Base-by-base conservation (phyloP, 2,888 invertebrate species). In the Agonopterix heracliana region DNA sequence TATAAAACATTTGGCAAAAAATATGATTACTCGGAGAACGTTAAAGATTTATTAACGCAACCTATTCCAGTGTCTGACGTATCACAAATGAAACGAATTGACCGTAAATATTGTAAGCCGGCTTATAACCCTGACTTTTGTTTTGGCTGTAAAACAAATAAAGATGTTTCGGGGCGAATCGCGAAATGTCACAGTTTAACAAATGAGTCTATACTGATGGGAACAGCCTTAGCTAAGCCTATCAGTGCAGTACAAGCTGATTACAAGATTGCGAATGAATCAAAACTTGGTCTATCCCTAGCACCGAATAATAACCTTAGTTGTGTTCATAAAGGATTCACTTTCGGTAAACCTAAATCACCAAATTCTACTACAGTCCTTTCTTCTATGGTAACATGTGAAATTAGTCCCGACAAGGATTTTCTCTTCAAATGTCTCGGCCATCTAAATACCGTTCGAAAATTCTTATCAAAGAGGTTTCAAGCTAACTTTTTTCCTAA, bases 241-340 rank as follows among this genome's bases (percentile, higher is more conserved):
- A 55, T 73, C 1, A 72, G 59, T 51, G 59, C 63, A 50, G 64
- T 66, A 14, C 74, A 81, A 64, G 72, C 75, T 0, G 73, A 84
- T 54, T 71, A 66, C 48, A 50, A 59, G 50, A 60, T 70, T 10
- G 57, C 54, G 45, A 64, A 47, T 1, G 58, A 59, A 45, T 55
- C 68, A 0, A 57, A 56, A 42, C 43, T 85, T n/a, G 88, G 82
- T 38, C 61, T 65, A 55, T 45, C 62, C 41, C 50, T 71, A 41
- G 60, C 74, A 38, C 87, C 89, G 55, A 78, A 81, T 57, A 56
- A 82, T 11, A 88, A 84, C 54, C 77, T 80, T 10, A 59, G 65
- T 5, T 59, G 59, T 44, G 79, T 89, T 0, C 82, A 85, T 3
- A 54, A 72, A 54, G 81, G 76, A 0, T 73, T 70, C 54, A 54